Base-by-base conservation (phyloP, 2,113 vertebrate species). In the Micronycteris hirsuta region DNA sequence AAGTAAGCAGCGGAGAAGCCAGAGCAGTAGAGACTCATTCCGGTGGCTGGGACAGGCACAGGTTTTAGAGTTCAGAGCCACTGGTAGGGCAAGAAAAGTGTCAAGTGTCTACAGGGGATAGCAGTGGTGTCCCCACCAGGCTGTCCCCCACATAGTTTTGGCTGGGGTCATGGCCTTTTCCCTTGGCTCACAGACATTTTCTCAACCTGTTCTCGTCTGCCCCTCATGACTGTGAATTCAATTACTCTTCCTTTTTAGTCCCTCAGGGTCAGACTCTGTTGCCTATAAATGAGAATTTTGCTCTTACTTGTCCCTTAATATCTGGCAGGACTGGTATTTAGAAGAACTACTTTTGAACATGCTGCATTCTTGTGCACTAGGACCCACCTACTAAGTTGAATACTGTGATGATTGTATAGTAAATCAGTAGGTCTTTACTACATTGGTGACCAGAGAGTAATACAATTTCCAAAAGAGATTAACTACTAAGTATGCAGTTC, bases 401-500 rank as follows among this genome's bases (percentile, higher is more conserved):
- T 71, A 17, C n/a, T 71, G 38, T 54, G 65, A 47, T 17, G 41
- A 84, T 11, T 36, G 4, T n/a, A 38, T 0, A 78, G 43, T 49
- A 77, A 78, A 38, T 91, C 3, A 3, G 0, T 41, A 19, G 16
- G 1, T 1, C 22, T 78, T 61, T 68, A 74, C 24, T 54, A 41
- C 13, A 15, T 16, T 68, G 16, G 22, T 71, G 17, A 78, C 15
- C 20, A 52, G 47, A 65, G 22, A 33, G 36, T 86, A 77, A 73
- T 1, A 10, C 36, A 81, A 22, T 45, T 93, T 93, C 26, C 43
- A 70, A 87, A 74, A 70, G n/a, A 41, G 28, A 81, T 87, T 83
- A 54, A 61, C 52, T 54, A 15, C 26, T 68, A 22, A 24, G 47
- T 12, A 41, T 36, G 58, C 47, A 78, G 17, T 38, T 86, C 26